These are phyloP conservation scores for Seriola dumerili DNA, from an alignment of 2,113 vertebrate genomes.

Conservation along the genomic window DNA sequence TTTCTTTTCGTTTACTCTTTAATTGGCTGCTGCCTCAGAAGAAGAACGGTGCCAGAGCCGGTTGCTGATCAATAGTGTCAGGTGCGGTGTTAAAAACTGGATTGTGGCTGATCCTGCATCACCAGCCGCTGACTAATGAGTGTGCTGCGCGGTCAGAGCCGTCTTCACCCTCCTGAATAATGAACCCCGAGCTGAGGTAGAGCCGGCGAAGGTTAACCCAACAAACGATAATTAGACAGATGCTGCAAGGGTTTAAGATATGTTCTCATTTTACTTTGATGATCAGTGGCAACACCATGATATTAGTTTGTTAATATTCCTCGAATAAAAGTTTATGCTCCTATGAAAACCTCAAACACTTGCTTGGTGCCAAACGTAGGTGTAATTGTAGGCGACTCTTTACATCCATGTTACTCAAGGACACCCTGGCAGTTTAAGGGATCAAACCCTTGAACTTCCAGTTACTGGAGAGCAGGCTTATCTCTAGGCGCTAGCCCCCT, in stretches of 20 bases:
- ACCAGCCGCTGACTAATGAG: conserved; percentile 80
- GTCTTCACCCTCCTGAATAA: conserved; percentile 77
- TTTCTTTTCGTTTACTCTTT: conserved; percentile 76
- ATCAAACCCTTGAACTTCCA: conserved; percentile 40
- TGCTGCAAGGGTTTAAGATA: conserved; percentile 18
- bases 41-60: conserved; percentile 78
- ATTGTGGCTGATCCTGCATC: conserved; percentile 41
- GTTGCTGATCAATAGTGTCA: conserved; percentile 75
- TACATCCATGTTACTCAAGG: conserved; percentile 19
- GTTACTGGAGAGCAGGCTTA: not conserved
- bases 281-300: conserved; percentile 12
- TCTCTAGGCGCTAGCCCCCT: not conserved
- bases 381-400: not conserved
- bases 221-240: conserved; percentile 79
- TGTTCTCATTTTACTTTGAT: conserved; percentile 42
- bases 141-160: conserved; percentile 60
- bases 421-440: conserved; percentile 1
- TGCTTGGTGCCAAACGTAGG: not conserved
- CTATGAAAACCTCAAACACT: not conserved
- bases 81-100: conserved; percentile 24
- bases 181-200: conserved; percentile 81
- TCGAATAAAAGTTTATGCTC: not conserved
- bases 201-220: conserved; percentile 72
- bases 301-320: conserved; percentile 3
- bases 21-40: conserved; percentile 81